Percentiles rank a stretch among this genome's conserved stretches.
Evolutionary conservation across 2,888 invertebrate genomes (phyloP).

Genomic region (Arctia plantaginis): DNA sequence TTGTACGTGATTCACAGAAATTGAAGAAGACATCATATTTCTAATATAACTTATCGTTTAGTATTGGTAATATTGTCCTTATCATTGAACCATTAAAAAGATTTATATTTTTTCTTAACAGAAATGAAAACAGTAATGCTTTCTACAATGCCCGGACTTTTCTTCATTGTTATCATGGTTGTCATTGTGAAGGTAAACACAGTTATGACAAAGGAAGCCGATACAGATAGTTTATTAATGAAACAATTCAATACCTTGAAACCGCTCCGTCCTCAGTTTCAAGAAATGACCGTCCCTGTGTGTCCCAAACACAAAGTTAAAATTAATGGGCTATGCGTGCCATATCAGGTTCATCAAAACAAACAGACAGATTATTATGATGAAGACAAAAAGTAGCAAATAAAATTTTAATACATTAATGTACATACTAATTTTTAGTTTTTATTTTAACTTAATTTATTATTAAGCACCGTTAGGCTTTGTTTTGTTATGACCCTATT

Average conservation of each 20-base stretch:
- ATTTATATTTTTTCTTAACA: not conserved
- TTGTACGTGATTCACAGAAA: too few species aligned
- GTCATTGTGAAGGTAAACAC: not conserved
- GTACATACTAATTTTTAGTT: slow-evolving; percentile 2
- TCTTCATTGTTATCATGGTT: not conserved
- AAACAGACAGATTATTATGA: not conserved
- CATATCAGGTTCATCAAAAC: not conserved
- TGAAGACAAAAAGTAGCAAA: not conserved
- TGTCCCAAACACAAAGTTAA: slow-evolving; percentile 16
- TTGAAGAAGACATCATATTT: not conserved
- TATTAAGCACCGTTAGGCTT: not conserved
- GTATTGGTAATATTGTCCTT: not conserved
- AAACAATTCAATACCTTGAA: not conserved
- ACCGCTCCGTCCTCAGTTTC: slow-evolving; percentile 1
- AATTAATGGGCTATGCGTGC: slow-evolving; percentile 21
- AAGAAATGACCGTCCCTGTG: not conserved
- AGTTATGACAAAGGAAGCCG: not conserved
- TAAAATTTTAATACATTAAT: not conserved
- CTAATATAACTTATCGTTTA: not conserved
- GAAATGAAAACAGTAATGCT: not conserved
- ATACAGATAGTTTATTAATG: not conserved
- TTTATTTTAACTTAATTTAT: not conserved
- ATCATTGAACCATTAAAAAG: not conserved
- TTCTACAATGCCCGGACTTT: not conserved
- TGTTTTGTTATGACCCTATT: not conserved